Conservation (phyloP, 2,113 vertebrate genomes). For the Petrocephalus microphthalmus region DNA sequence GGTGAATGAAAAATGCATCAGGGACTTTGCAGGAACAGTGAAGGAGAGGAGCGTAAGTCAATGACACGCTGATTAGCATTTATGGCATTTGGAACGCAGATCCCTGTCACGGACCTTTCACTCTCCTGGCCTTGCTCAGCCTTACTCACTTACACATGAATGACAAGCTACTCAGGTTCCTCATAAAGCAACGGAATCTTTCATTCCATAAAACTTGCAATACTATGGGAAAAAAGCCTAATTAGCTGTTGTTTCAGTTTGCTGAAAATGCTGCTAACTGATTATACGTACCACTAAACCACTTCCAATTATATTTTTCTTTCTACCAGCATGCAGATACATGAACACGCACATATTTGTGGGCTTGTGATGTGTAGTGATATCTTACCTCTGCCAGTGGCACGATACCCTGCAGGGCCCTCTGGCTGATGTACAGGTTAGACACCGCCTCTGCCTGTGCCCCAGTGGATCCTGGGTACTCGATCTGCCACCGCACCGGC, state of each 20-base stretch:
- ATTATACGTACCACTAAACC: neutral
- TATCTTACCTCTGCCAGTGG: conserved; percentile 76
- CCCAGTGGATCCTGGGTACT: conserved; percentile 67
- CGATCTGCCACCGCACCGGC: conserved; percentile 82
- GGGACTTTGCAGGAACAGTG: neutral
- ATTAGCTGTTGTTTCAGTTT: neutral
- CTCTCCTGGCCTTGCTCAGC: neutral
- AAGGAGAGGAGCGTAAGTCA: neutral
- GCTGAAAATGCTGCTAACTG: neutral
- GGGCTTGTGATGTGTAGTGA: no score
- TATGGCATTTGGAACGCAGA: neutral
- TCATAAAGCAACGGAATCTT: neutral
- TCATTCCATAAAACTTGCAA: neutral
- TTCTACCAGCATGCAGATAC: neutral
- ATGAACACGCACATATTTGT: neutral
- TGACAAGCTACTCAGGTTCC: neutral
- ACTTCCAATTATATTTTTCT: neutral
- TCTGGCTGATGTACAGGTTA: conserved; percentile 80
- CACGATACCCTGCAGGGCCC: conserved; percentile 75
- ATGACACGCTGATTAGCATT: neutral
- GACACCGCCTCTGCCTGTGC: conserved; percentile 66
- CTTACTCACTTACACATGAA: neutral
- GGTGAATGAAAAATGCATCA: conserved; percentile 1
- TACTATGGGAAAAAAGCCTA: neutral
- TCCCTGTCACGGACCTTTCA: neutral